phyloP scores from a whole-genome alignment of 1,140 invertebrate species.

The Tribolium castaneum region DNA sequence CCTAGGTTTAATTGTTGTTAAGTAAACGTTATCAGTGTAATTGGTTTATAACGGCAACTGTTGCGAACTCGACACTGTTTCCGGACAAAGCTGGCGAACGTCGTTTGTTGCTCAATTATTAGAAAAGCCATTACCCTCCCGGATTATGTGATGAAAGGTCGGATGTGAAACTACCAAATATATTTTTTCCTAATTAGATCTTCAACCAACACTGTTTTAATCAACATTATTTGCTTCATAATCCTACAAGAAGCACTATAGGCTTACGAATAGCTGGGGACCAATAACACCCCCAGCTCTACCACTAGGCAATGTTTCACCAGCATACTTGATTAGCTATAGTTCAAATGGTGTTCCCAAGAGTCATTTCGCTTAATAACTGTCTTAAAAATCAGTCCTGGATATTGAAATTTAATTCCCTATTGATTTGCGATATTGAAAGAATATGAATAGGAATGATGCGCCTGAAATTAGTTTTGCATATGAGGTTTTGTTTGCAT shows the following conservation, averaged over 20 bases:
- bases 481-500: background rate
- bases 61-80: conserved; percentile 11
- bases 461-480: background rate
- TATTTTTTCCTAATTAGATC: background rate
- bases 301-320: background rate
- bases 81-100: background rate
- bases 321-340: background rate
- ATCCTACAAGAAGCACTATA: background rate
- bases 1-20: conserved; percentile 8
- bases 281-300: background rate
- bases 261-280: background rate
- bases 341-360: background rate
- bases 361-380: background rate
- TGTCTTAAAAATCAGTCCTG: no score
- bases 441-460: background rate
- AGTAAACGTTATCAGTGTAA: conserved; percentile 24
- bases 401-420: no score
- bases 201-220: background rate
- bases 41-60: conserved; percentile 29
- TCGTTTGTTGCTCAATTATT: background rate
- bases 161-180: background rate
- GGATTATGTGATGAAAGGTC: conserved; percentile 13
- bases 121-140: conserved; percentile 6
- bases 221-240: background rate
- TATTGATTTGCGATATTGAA: background rate